Evolutionary conservation across 2,797 vertebrate species (phyloP), one percentile per base, ranked within the genome.

Genomic region (Poecilia velifera): DNA sequence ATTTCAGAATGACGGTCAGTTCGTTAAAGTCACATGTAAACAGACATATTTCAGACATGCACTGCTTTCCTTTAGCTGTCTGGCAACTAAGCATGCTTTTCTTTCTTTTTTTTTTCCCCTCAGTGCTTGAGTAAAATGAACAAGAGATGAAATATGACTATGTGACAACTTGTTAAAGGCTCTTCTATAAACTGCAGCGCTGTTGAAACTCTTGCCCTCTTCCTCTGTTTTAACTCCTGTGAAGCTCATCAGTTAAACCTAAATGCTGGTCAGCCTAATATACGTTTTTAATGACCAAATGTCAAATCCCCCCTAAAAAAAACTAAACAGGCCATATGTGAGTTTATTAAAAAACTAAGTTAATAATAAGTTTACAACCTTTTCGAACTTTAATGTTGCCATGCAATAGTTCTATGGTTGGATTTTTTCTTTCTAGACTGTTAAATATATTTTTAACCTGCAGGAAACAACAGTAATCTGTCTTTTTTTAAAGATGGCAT

Each of bases 381-480:
- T 39, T 66, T 66, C 62, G 34, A 62, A 62, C 4, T 43, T 5
- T 7, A 25, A 68, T 12, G 20, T 7, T 6, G 25, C 9, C 4
- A 43, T 1, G 1, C 16, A 39, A 39, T 62, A 1, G 18, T 39
- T 39, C 8, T 66, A 22, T 66, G 7, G 34, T 64, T 64, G 31
- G 34, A 25, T 13, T 81, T 70, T 68, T 77, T 6, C 87, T 89
- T 89, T 82, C 70, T 81, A 77, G 41, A 73, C 88, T 88, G 88
- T 86, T 73, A 66, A 83, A 71, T 87, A 86, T 43, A 88, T 45
- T 88, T 85, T 82, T 55, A 78, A 57, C 82, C 91, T 84, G 74
- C 64, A 89, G 87, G 88, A 83, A 72, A 49, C 83, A 77, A 55
- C 4, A 79, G 73, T 76, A 49, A 86, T 79, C 77, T 79, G 34